These are phyloP conservation scores for Galaxea fascicularis DNA, from an alignment of 92 coral and sea anemone species.

Conservation along the genomic window DNA sequence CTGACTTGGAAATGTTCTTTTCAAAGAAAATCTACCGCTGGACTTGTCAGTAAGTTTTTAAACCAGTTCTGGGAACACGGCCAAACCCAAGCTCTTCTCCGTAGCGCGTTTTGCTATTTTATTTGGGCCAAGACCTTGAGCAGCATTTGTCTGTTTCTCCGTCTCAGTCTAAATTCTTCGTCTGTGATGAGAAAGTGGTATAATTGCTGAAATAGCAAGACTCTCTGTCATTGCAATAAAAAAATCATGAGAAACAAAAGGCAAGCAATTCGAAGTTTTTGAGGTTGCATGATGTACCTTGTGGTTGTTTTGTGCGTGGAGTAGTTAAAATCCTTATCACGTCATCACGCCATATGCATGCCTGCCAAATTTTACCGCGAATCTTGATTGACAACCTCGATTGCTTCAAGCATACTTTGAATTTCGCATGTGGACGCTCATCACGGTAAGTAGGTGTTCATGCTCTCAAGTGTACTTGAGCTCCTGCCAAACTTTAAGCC, in stretches of 20 bases:
- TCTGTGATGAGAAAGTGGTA: constrained; percentile 34
- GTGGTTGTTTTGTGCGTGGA: constrained; percentile 11
- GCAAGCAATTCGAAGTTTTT: constrained; percentile 16
- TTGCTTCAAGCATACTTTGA: constrained; percentile 4
- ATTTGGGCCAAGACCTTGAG: constrained; percentile 23
- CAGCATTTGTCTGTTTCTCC: constrained; percentile 52
- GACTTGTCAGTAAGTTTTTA: constrained; percentile 25
- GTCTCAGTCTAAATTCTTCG: constrained; percentile 52
- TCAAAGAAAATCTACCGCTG: constrained; percentile 41
- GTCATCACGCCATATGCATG: constrained; percentile 2
- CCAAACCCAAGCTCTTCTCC: constrained; percentile 60
- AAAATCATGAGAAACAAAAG: constrained; percentile 4
- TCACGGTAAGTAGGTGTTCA: not conserved
- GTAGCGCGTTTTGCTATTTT: not conserved
- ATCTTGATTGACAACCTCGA: not conserved
- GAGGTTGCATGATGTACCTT: constrained; percentile 29
- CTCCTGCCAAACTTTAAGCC: not conserved
- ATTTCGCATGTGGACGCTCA: not conserved
- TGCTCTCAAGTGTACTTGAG: constrained; percentile 7
- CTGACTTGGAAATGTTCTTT: constrained; percentile 62
- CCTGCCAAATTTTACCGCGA: not conserved
- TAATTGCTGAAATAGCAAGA: not conserved
- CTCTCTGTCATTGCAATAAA: constrained; percentile 15
- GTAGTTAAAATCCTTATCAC: constrained; percentile 8
- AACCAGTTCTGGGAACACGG: constrained; percentile 67